Evolutionary conservation across 2,113 vertebrate species (phyloP).

Genomic region (Polyodon spathula): DNA sequence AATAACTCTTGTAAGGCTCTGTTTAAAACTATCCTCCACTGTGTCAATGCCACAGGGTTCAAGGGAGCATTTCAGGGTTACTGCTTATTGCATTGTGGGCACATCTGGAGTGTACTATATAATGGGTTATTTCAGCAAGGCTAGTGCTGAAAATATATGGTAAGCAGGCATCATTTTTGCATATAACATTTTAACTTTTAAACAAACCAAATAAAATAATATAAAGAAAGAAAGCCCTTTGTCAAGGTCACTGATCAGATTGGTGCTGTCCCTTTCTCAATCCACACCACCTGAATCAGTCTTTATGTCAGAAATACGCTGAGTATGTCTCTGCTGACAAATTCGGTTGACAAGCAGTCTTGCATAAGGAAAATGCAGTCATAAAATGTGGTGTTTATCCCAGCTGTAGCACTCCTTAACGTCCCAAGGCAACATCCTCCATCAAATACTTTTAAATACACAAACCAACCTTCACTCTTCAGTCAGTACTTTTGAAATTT

Average conservation of each 20-base stretch:
- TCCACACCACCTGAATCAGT: conserved; percentile 8
- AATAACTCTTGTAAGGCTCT: conserved; percentile 12
- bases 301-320: too few relatives aligned
- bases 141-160: conserved; percentile 6
- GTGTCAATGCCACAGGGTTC: neutral
- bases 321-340: conserved; percentile 46
- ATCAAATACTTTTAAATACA: too few relatives aligned
- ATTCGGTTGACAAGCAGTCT: conserved; percentile 18
- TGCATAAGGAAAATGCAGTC: conserved; percentile 1
- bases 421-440: conserved; percentile 18
- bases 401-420: neutral
- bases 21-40: conserved; percentile 15
- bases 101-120: conserved; percentile 14
- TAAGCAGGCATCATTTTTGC: neutral
- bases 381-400: neutral
- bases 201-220: neutral
- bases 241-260: too few relatives aligned
- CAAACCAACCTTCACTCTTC: conserved; percentile 52
- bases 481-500: conserved; percentile 66
- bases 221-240: too few relatives aligned
- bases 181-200: neutral
- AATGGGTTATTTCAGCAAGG: neutral
- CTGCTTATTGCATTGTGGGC: conserved; percentile 2
- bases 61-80: conserved; percentile 12
- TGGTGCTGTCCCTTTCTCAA: conserved; percentile 13